phyloP scores from a whole-genome alignment of 2,888 invertebrate genomes.

The Stenoptilia bipunctidactyla region DNA sequence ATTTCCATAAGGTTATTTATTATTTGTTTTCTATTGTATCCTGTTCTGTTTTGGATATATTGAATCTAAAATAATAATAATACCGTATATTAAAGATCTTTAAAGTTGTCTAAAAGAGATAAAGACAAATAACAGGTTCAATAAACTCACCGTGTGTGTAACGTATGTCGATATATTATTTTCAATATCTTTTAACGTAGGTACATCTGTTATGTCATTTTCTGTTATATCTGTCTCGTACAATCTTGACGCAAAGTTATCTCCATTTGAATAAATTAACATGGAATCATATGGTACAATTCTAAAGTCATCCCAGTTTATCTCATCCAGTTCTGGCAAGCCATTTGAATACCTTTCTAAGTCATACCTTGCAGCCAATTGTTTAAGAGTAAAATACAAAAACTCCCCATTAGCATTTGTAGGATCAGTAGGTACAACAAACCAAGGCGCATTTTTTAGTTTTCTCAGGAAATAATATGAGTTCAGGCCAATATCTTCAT shows the following conservation, averaged over 20 bases:
- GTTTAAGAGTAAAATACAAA: constrained; percentile 75
- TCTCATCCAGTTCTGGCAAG: constrained; percentile 65
- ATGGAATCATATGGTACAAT: constrained; percentile 71
- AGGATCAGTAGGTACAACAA: constrained; percentile 42
- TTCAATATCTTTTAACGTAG: constrained; percentile 41
- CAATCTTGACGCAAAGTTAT: constrained; percentile 71
- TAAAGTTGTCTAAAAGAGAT: background rate
- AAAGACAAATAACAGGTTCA: constrained; percentile 1
- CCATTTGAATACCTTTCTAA: constrained; percentile 79
- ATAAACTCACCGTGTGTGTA: constrained; percentile 40
- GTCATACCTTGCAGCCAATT: constrained; percentile 77
- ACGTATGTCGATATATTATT: constrained; percentile 34
- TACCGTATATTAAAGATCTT: background rate
- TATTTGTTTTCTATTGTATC: constrained; percentile 48
- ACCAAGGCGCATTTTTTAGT: constrained; percentile 70
- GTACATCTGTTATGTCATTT: constrained; percentile 27
- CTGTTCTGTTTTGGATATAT: constrained; percentile 42
- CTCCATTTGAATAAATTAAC: constrained; percentile 74
- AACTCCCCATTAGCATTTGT: constrained; percentile 71
- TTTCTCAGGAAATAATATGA: constrained; percentile 72
- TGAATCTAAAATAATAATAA: constrained; percentile 15
- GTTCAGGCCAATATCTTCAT: constrained; percentile 79
- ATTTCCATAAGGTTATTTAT: constrained; percentile 50
- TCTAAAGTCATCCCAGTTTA: constrained; percentile 61
- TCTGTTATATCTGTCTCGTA: constrained; percentile 44